Conservation (phyloP, 1,140 invertebrate species). For the Tribolium castaneum region DNA sequence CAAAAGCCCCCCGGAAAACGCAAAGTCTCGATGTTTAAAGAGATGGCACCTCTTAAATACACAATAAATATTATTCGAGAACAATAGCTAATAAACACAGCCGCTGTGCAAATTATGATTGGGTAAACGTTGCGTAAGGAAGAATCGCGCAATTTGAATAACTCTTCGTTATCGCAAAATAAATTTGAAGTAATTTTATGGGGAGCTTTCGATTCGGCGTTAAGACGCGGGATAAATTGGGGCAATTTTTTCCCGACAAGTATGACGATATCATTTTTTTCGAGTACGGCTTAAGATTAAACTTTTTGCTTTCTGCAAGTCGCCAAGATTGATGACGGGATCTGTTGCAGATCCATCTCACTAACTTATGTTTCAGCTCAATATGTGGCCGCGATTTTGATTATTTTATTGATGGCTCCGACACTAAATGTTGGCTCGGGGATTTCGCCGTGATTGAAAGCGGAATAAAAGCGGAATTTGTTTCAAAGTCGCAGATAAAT, state of each 20-base stretch:
- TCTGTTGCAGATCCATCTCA: conserved; percentile 23
- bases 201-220: conserved; percentile 25
- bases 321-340: conserved; percentile 15
- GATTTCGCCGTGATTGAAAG: conserved; percentile 11
- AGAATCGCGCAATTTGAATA: conserved; percentile 5
- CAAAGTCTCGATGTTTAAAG: background rate
- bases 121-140: conserved; percentile 10
- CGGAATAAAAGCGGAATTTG: conserved; percentile 20
- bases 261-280: conserved; percentile 36
- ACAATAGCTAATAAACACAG: conserved; percentile 20
- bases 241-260: conserved; percentile 21
- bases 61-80: conserved; percentile 28
- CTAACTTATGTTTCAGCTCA: conserved; percentile 32
- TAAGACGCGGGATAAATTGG: conserved; percentile 31
- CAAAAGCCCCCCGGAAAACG: background rate
- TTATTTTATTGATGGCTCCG: conserved; percentile 20
- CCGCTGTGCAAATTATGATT: conserved; percentile 12
- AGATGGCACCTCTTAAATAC: conserved; percentile 1
- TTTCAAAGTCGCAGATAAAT: conserved; percentile 7
- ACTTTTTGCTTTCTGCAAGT: conserved; percentile 34
- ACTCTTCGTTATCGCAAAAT: conserved; percentile 29
- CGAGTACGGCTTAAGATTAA: conserved; percentile 17
- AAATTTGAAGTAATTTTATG: conserved; percentile 34
- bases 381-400: conserved; percentile 27
- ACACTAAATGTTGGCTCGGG: conserved; percentile 9